These are phyloP conservation scores for Andrena marginata DNA, from an alignment of 2,888 invertebrate genomes.

Conservation along the genomic window DNA sequence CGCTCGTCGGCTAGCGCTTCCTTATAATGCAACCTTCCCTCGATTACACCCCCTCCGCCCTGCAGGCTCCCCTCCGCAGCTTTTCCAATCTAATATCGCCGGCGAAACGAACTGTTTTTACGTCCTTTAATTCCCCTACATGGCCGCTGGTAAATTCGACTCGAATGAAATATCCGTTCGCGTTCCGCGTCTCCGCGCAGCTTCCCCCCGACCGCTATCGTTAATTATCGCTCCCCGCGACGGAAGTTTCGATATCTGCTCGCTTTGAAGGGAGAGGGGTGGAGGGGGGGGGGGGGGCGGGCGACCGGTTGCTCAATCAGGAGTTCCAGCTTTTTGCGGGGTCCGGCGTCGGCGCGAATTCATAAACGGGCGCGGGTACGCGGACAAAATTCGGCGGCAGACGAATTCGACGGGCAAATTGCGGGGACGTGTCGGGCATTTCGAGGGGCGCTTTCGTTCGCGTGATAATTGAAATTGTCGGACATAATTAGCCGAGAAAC, in stretches of 20 bases:
- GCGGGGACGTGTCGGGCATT: constrained; percentile 31
- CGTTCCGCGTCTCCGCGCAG: constrained; percentile 23
- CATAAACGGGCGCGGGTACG: not conserved
- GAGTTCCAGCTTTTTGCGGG: not conserved
- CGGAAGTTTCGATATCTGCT: constrained; percentile 24
- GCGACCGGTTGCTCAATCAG: constrained; percentile 14
- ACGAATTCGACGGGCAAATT: constrained; percentile 28
- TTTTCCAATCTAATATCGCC: not conserved
- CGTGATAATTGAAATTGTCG: constrained; percentile 36
- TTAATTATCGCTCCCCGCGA: constrained; percentile 37
- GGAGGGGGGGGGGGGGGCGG: not conserved
- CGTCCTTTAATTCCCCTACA: constrained; percentile 21
- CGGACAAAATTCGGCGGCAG: constrained; percentile 22
- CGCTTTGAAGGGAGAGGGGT: not conserved
- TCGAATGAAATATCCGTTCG: constrained; percentile 40
- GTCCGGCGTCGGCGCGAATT: not conserved
- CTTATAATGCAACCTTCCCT: not conserved
- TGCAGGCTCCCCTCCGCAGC: too few relatives aligned
- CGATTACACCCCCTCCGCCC: too few relatives aligned
- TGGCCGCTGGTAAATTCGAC: constrained; percentile 14
- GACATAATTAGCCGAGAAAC: constrained; percentile 33
- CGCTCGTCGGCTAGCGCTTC: not conserved
- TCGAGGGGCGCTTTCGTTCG: constrained; percentile 10
- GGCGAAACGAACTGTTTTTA: constrained; percentile 16
- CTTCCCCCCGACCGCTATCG: constrained; percentile 35